These are phyloP conservation scores for Trachelipus rathkii DNA, from an alignment of 1,140 invertebrate species.

Conservation along the genomic window DNA sequence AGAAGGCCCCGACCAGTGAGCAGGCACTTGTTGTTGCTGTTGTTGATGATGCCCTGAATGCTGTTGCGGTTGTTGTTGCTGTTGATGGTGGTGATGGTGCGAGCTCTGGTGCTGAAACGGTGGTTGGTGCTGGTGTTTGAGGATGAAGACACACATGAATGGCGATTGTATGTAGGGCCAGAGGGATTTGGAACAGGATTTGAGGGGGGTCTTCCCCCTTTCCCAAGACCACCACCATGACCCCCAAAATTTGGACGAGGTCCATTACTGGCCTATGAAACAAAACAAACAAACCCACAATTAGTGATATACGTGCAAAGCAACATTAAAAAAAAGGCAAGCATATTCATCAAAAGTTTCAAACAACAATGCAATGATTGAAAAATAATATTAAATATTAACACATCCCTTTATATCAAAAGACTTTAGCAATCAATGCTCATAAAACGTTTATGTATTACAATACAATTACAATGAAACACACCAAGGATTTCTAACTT, in stretches of 20 bases:
- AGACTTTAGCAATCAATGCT: too few relatives aligned
- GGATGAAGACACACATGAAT: neutral
- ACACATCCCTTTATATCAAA: too few relatives aligned
- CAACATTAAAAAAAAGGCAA: too few relatives aligned
- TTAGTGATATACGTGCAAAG: too few relatives aligned
- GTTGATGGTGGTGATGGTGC: neutral
- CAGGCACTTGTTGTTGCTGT: neutral
- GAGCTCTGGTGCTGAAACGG: neutral
- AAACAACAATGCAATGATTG: too few relatives aligned
- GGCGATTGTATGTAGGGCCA: neutral
- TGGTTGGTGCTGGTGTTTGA: neutral
- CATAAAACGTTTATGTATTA: too few relatives aligned
- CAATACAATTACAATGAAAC: too few relatives aligned
- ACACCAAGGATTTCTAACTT: too few relatives aligned
- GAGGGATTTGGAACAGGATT: neutral
- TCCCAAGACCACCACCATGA: neutral
- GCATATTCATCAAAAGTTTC: too few relatives aligned
- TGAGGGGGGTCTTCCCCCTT: neutral
- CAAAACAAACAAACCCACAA: neutral
- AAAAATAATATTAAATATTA: too few relatives aligned
- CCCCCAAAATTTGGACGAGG: neutral
- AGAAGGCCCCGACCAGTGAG: conserved; percentile 1
- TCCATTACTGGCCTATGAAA: conserved; percentile 3
- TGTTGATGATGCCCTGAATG: neutral
- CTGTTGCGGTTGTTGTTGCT: neutral